Evolutionary conservation across 2,888 invertebrate genomes (phyloP).

Genomic region (Melolontha melolontha): DNA sequence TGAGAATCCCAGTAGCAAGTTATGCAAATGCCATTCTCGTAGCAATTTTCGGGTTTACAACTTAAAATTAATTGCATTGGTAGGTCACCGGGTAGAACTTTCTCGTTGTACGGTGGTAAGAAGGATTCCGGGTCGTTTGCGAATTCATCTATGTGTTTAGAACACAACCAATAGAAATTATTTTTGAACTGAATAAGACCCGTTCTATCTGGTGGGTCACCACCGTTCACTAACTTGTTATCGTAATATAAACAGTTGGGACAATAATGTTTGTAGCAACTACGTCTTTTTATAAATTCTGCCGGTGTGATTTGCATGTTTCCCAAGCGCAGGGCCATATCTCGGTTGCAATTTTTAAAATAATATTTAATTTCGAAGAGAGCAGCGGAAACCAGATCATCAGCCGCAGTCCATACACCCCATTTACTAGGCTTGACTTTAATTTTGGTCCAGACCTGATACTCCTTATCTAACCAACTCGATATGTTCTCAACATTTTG

Average conservation of each 20-base stretch:
- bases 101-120: conserved; percentile 61
- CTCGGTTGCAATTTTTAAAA: conserved; percentile 64
- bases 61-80: conserved; percentile 61
- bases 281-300: conserved; percentile 66
- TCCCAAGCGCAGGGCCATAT: conserved; percentile 67
- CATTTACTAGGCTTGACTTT: conserved; percentile 69
- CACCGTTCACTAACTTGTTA: conserved; percentile 61
- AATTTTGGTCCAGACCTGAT: conserved; percentile 69
- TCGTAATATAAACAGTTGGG: conserved; percentile 69
- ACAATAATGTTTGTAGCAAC: conserved; percentile 69
- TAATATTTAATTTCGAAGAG: conserved; percentile 68
- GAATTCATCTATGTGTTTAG: conserved; percentile 68
- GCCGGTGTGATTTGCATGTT: conserved; percentile 71
- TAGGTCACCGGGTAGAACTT: conserved; percentile 65
- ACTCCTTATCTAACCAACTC: conserved; percentile 68
- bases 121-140: conserved; percentile 64
- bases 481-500: conserved; percentile 61
- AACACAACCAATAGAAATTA: conserved; percentile 73
- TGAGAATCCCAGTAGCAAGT: conserved; percentile 72
- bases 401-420: conserved; percentile 68
- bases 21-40: conserved; percentile 71
- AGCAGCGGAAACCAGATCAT: conserved; percentile 61
- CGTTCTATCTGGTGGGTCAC: conserved; percentile 67
- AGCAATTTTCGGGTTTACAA: conserved; percentile 56
- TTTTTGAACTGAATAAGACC: conserved; percentile 70